Base-by-base conservation (phyloP, 2,113 vertebrate species). In the Hepsetus odoe region DNA sequence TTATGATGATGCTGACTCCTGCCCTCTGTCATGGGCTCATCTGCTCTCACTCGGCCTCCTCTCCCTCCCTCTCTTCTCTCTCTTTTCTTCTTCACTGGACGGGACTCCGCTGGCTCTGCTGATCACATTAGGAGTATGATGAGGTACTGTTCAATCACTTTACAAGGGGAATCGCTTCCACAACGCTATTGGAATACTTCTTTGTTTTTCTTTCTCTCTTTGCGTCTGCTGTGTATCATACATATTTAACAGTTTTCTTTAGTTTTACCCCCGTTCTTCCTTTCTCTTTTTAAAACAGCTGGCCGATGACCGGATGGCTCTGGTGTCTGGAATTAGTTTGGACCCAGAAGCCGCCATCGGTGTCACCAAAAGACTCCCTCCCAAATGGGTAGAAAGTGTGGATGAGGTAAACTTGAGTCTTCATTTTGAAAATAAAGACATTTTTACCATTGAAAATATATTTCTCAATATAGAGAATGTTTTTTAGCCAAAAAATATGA, bases 241-340 rank as follows among this genome's bases (percentile, higher is more conserved):
- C n/a, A n/a, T n/a, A n/a, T n/a, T n/a, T n/a, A n/a, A n/a, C n/a
- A n/a, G n/a, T n/a, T n/a, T n/a, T n/a, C n/a, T n/a, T n/a, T n/a
- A n/a, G n/a, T n/a, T n/a, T n/a, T n/a, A n/a, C n/a, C n/a, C n/a
- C n/a, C n/a, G n/a, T n/a, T n/a, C n/a, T n/a, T n/a, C n/a, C n/a
- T n/a, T n/a, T n/a, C n/a, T n/a, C n/a, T n/a, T n/a, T n/a, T n/a
- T n/a, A n/a, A n/a, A 53, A 18, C 73, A 99, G 98, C 89, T 99
- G 84, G 97, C 95, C 10, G 97, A 99, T 72, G 97, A n/a, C n/a
- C 95, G 96, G 2, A 99, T 99, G 98, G 98, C 97, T 2, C 87
- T 99, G 90, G 98, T 99, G 72, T 98, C 98, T n/a, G n/a, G n/a
- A n/a, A 93, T 99, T 30, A 97, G 95, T 88, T 86, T 98, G 85